Evolutionary conservation across 2,888 invertebrate species (phyloP), one percentile per base, ranked within the genome.

Genomic region (Orthonevra nobilis): DNA sequence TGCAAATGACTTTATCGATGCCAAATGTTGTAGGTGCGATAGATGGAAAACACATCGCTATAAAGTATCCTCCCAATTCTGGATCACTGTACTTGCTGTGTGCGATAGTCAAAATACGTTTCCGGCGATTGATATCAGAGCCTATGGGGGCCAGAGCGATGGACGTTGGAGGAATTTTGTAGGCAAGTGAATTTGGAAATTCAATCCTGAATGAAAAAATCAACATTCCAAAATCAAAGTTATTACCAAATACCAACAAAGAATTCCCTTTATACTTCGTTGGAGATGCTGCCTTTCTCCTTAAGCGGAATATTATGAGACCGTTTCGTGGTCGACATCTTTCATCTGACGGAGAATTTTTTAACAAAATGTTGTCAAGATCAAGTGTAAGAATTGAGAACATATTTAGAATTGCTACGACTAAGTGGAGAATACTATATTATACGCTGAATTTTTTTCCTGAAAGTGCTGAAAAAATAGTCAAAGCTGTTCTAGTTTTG

Each of bases 11-110:
- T 82, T 83, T 54, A 20, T 68, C 6, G 23, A 14, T 70, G 23
- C 82, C 83, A 12, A 68, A 83, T 73, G 83, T 82, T 19, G 14
- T 83, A 9, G 84, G 83, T 56, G 82, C 81, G 3, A 72, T 82
- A 15, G 79, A 81, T 32, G 81, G 81, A 3, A 81, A 81, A 15
- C 81, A 82, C 23, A 58, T 82, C n/a, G 14, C 32, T 15, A 77
- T 82, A 19, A 82, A 82, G 58, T 81, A 82, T 23, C 82, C 83
- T 9, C 63, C 81, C 12, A 75, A 77, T 12, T 54, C 54, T 12
- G 82, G 83, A 15, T 81, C 81, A 9, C 14, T 72, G 2, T 83
- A 7, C 38, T 82, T 6, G 75, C 64, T 63, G 10, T 40, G 0
- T 56, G 38, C n/a, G 54, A 40, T 2, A 30, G 5, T 7, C 17